phyloP scores from a whole-genome alignment of 2,113 vertebrate genomes.

The Ploceus nigricollis region DNA sequence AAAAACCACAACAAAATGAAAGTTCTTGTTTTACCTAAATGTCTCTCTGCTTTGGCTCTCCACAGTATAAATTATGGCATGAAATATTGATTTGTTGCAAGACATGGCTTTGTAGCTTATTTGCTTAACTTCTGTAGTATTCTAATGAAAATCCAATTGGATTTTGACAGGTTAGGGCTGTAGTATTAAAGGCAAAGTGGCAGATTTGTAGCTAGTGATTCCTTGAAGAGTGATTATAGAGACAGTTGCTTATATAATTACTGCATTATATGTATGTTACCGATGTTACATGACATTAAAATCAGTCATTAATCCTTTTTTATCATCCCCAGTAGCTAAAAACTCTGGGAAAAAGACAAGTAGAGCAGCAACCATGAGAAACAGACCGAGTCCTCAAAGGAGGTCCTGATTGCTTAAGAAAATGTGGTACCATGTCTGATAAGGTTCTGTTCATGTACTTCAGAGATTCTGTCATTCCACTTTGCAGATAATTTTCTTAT shows the following conservation, averaged over 20 bases:
- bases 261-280: neutral
- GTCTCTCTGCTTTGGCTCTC: neutral
- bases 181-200: slow-evolving; percentile 11
- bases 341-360: neutral
- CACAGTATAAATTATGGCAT: neutral
- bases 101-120: neutral
- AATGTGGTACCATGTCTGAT: neutral
- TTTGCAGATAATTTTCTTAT: neutral
- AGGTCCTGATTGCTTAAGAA: neutral
- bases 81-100: slow-evolving; percentile 14
- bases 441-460: neutral
- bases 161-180: slow-evolving; percentile 14
- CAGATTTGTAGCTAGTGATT: slow-evolving; percentile 29
- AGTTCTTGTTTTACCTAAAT: neutral
- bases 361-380: neutral
- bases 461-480: neutral
- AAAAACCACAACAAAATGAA: neutral
- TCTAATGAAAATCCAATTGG: slow-evolving; percentile 27
- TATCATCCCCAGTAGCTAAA: slow-evolving; percentile 7
- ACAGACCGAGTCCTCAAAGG: neutral
- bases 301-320: neutral
- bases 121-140: neutral
- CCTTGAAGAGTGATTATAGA: slow-evolving; percentile 4
- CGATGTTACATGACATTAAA: neutral
- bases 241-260: slow-evolving; percentile 23